phyloP scores from a whole-genome alignment of 2,888 invertebrate genomes.

The Tenthredo notha region DNA sequence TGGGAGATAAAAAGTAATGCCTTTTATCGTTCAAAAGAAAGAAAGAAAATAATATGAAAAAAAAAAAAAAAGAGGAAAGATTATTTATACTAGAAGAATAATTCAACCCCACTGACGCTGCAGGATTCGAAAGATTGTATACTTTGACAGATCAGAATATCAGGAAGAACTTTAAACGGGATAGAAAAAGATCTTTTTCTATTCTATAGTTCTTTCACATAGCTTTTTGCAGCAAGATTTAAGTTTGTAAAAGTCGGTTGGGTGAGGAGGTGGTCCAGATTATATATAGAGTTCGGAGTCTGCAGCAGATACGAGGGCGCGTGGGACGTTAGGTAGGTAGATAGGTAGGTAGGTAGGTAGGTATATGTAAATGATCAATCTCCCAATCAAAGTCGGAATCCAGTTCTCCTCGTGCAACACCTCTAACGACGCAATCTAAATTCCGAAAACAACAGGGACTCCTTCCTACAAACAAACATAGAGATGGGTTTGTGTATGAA shows the following conservation, averaged over 20 bases:
- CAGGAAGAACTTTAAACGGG: neutral
- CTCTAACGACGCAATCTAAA: conserved; percentile 73
- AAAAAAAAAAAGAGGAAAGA: neutral
- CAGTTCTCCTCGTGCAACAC: conserved; percentile 56
- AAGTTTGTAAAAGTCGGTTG: neutral
- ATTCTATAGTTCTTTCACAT: neutral
- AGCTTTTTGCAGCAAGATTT: neutral
- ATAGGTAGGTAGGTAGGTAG: no score
- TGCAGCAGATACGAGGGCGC: neutral
- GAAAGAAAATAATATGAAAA: neutral
- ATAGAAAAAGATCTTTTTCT: neutral
- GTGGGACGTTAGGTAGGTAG: neutral
- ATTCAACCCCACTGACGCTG: neutral
- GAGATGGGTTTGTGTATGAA: neutral
- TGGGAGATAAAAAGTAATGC: conserved; percentile 1
- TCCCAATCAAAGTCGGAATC: conserved; percentile 68
- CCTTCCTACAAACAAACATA: conserved; percentile 5
- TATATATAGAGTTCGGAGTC: neutral
- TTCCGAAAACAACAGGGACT: conserved; percentile 61
- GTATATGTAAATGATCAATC: conserved; percentile 66
- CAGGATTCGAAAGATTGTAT: neutral
- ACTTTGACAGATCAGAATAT: neutral
- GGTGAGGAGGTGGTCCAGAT: neutral
- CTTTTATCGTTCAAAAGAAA: neutral
- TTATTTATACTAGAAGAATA: neutral